Conservation (phyloP, 2,113 vertebrate species). For the Zapus hudsonius region DNA sequence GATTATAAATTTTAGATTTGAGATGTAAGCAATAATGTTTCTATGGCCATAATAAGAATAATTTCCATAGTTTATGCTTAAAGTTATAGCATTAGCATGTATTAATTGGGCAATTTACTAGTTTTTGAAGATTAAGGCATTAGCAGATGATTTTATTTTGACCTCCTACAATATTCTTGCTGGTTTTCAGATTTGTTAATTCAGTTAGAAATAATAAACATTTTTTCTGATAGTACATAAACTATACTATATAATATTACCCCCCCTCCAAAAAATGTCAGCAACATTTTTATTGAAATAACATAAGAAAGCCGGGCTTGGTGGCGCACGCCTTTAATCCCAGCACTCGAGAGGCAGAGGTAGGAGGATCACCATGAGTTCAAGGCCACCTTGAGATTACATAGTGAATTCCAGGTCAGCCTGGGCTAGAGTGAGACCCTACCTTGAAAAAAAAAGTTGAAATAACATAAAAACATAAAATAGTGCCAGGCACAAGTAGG, state of each 20-base stretch:
- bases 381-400: no score
- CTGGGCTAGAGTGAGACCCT: no score
- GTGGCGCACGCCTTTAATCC: no score
- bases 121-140: conserved; percentile 27
- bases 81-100: not conserved
- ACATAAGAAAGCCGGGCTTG: no score
- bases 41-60: conserved; percentile 27
- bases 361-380: no score
- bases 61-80: conserved; percentile 19
- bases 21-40: conserved; percentile 38
- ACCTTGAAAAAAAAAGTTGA: no score
- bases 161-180: not conserved
- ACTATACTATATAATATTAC: no score
- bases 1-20: conserved; percentile 45
- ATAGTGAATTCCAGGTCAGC: no score
- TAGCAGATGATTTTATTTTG: conserved; percentile 59
- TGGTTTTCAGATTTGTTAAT: conserved; percentile 43
- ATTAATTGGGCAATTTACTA: conserved; percentile 47
- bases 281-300: not conserved
- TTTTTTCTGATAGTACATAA: conserved; percentile 39
- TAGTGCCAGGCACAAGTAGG: not conserved
- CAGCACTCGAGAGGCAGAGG: no score
- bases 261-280: no score
- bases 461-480: not conserved
- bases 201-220: not conserved